Conservation (phyloP, 2,888 invertebrate species). For the Amphipyra tragopoginis region DNA sequence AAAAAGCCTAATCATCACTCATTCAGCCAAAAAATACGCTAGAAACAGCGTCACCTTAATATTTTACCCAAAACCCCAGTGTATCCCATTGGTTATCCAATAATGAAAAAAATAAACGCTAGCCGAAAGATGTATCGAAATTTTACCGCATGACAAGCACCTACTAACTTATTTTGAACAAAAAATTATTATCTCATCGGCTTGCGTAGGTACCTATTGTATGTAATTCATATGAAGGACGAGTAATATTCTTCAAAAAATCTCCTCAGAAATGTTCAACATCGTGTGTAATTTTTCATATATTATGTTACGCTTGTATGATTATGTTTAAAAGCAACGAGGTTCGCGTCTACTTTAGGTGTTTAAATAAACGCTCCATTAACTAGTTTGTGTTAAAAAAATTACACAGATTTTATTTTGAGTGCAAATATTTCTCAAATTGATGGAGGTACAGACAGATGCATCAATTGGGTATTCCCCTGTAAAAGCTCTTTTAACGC, state of each 20-base stretch:
- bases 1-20: neutral
- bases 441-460: neutral
- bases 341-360: neutral
- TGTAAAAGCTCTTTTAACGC: too few relatives aligned
- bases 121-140: constrained; percentile 32
- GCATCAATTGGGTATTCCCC: too few relatives aligned
- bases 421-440: constrained; percentile 2
- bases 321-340: constrained; percentile 29
- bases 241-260: constrained; percentile 33
- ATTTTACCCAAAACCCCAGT: neutral
- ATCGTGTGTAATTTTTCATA: constrained; percentile 33
- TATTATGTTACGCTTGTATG: constrained; percentile 31
- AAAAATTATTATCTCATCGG: constrained; percentile 13
- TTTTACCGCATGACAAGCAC: constrained; percentile 19
- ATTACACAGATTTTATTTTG: neutral
- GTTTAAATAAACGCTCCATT: constrained; percentile 32
- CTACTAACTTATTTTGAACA: constrained; percentile 30
- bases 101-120: constrained; percentile 34
- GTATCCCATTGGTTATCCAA: constrained; percentile 22
- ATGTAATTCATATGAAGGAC: constrained; percentile 20
- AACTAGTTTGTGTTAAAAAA: constrained; percentile 5
- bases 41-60: neutral
- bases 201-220: constrained; percentile 8
- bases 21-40: neutral
- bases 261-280: constrained; percentile 12